Conservation (phyloP, 2,113 vertebrate genomes). For the Leptobrachium leishanense region DNA sequence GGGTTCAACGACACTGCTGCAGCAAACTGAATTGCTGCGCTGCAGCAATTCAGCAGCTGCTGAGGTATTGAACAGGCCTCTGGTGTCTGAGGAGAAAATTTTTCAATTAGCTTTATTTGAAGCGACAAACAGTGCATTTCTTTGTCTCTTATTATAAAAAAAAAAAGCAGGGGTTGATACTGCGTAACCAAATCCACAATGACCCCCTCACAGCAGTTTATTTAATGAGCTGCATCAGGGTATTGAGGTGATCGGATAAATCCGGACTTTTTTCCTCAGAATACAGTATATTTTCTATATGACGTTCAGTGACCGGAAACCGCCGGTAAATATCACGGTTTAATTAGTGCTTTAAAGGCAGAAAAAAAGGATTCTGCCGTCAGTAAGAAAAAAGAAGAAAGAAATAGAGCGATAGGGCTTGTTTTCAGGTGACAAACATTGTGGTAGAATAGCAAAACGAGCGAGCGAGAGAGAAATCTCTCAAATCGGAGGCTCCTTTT, state of each 20-base stretch:
- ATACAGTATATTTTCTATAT: neutral
- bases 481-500: neutral
- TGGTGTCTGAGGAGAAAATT: no score
- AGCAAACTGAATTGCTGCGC: no score
- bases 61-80: no score
- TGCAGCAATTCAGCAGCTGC: no score
- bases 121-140: conserved; percentile 14
- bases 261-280: neutral
- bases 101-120: neutral
- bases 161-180: conserved; percentile 10
- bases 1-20: no score
- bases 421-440: neutral
- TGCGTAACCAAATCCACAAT: conserved; percentile 20
- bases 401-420: neutral
- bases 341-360: conserved; percentile 34
- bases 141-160: neutral
- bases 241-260: conserved; percentile 12
- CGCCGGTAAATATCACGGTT: neutral
- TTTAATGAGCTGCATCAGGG: conserved; percentile 41
- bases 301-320: conserved; percentile 16
- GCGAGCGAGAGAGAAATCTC: neutral
- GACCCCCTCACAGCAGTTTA: conserved; percentile 16
- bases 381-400: neutral
- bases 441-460: neutral
- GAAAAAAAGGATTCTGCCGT: neutral